Evolutionary conservation across 2,797 vertebrate genomes (phyloP).

Genomic region (Chiropotes sagulatus): DNA sequence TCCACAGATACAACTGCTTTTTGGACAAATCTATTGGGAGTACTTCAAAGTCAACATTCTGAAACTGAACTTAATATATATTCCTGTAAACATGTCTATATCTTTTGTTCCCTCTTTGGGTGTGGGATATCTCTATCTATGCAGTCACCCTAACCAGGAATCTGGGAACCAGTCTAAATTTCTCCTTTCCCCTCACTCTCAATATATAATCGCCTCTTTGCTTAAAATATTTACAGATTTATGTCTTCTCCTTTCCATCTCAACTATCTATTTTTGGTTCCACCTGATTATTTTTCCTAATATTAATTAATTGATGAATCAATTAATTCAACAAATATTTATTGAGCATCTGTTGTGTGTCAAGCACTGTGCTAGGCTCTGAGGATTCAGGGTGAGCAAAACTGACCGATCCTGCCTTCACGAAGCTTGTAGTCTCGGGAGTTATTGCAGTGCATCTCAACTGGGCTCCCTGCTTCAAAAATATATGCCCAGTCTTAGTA

Average conservation of each 20-base stretch:
- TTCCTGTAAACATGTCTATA: background rate
- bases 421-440: background rate
- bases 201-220: background rate
- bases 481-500: background rate
- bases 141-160: background rate
- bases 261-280: background rate
- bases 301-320: background rate
- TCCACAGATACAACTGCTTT: background rate
- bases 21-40: background rate
- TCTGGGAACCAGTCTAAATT: background rate
- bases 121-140: background rate
- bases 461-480: background rate
- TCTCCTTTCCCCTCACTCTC: background rate
- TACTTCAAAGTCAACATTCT: background rate
- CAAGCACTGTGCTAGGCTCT: background rate
- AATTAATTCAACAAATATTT: background rate
- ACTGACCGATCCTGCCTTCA: background rate
- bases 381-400: constrained; percentile 21
- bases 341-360: background rate
- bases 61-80: background rate
- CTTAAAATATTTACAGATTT: constrained; percentile 2
- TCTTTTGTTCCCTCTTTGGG: constrained; percentile 5
- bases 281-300: background rate
- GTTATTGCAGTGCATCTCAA: background rate
- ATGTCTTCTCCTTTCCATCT: background rate